A percentile compares a stretch with the other conserved stretches of the same genome.
Conservation (phyloP, 2,113 vertebrate species). For the Caracal caracal region DNA sequence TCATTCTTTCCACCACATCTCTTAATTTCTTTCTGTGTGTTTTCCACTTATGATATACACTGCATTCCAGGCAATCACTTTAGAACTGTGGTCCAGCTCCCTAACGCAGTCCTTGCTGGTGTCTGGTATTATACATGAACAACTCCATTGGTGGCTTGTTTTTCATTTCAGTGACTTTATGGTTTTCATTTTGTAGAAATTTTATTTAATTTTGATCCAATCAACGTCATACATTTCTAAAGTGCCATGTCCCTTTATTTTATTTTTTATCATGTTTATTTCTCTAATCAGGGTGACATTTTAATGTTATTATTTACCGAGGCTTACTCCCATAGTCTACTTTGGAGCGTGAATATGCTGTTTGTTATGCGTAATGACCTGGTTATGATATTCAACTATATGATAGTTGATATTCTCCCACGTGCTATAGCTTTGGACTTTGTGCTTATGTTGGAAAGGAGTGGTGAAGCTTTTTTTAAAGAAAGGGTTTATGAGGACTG, state of each 20-base stretch:
- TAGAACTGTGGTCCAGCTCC: neutral
- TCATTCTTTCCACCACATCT: neutral
- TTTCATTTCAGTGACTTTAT: conserved; percentile 10
- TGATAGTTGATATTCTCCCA: neutral
- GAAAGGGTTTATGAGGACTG: neutral
- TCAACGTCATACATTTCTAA: neutral
- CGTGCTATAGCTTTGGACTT: neutral
- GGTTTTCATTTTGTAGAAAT: conserved; percentile 20
- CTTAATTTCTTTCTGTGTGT: neutral
- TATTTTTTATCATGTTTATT: neutral
- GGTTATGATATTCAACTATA: too few species aligned
- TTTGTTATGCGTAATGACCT: neutral
- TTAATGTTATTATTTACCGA: neutral
- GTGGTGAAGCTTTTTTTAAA: neutral
- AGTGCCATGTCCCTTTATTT: neutral
- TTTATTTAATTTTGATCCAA: neutral
- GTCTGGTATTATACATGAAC: neutral
- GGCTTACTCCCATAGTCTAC: neutral
- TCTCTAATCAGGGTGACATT: neutral
- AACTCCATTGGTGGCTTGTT: neutral
- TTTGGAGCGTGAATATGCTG: neutral
- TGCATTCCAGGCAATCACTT: neutral
- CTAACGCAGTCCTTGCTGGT: neutral
- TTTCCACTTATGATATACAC: neutral
- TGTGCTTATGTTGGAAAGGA: neutral